A percentile compares a stretch with the other conserved stretches of the same genome.
Evolutionary conservation across 2,888 invertebrate genomes (phyloP).

Genomic region (Caenorhabditis panamensis): DNA sequence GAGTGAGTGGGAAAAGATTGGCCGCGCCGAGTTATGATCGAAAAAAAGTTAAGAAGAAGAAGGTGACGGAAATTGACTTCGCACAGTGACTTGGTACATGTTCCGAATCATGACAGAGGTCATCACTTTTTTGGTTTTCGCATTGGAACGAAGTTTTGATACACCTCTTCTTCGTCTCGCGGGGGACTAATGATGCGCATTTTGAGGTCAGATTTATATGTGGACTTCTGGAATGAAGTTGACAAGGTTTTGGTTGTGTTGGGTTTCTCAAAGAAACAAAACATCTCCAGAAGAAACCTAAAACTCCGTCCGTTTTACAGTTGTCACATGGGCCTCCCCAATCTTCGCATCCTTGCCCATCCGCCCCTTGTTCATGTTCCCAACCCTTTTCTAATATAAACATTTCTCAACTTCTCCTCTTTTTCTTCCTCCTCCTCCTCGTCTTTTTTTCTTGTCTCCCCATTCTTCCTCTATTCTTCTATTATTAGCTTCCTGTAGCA

Average conservation of each 20-base stretch:
- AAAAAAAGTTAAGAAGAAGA: neutral
- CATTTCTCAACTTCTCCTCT: slow-evolving; percentile 46
- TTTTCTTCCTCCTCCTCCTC: slow-evolving; percentile 26
- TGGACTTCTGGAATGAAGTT: no score
- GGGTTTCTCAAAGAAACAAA: no score
- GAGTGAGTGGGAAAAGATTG: neutral
- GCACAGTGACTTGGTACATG: neutral
- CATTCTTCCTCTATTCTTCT: slow-evolving; percentile 38
- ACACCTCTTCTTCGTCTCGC: neutral
- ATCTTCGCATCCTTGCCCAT: neutral
- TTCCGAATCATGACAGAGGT: neutral
- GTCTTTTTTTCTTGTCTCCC: slow-evolving; percentile 38
- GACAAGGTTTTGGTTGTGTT: no score
- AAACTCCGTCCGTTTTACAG: no score
- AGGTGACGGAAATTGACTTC: neutral
- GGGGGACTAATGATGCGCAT: slow-evolving; percentile 7
- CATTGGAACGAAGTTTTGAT: slow-evolving; percentile 11
- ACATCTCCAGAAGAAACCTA: no score
- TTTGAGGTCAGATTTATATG: slow-evolving; percentile 7
- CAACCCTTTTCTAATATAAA: slow-evolving; percentile 45
- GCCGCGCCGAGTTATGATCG: neutral
- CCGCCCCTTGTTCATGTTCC: slow-evolving; percentile 11
- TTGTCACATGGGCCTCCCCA: neutral
- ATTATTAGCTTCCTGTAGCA: slow-evolving; percentile 47
- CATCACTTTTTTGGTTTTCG: no score